Evolutionary conservation across 2,888 invertebrate genomes (phyloP).

Genomic region (Chloroclysta siterata): DNA sequence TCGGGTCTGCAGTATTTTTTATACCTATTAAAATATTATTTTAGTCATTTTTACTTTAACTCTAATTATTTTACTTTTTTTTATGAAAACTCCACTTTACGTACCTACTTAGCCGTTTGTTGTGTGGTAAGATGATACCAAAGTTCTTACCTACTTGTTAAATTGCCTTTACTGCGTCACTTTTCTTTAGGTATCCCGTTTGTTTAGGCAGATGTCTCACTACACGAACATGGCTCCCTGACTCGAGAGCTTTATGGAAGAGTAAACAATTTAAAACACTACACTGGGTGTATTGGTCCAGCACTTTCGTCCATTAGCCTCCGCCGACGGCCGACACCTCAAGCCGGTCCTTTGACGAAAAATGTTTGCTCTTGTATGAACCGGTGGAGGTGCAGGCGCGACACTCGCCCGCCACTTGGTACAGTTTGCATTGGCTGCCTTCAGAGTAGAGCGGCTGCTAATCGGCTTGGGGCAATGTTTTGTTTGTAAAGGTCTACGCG

Average conservation of each 20-base stretch:
- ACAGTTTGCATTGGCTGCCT: constrained; percentile 68
- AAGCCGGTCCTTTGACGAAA: constrained; percentile 74
- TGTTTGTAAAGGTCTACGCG: constrained; percentile 44
- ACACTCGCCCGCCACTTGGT: constrained; percentile 68
- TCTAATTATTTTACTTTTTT: too few species aligned
- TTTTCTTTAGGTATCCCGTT: constrained; percentile 50
- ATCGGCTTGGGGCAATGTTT: constrained; percentile 60
- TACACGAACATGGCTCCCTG: constrained; percentile 58
- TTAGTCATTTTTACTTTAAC: too few species aligned
- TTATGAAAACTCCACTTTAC: neutral
- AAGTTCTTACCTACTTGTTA: constrained; percentile 6
- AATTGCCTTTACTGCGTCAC: constrained; percentile 32
- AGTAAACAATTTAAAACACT: constrained; percentile 85
- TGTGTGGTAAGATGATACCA: constrained; percentile 24
- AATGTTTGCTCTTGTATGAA: constrained; percentile 68
- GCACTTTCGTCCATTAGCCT: constrained; percentile 83
- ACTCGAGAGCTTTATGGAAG: constrained; percentile 82
- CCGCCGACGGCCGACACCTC: constrained; percentile 79
- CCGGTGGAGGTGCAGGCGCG: constrained; percentile 68
- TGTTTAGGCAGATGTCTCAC: constrained; percentile 58
- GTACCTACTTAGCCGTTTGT: neutral
- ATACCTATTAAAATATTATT: too few species aligned
- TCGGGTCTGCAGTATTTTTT: too few species aligned
- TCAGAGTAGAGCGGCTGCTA: constrained; percentile 51
- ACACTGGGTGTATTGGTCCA: constrained; percentile 77